Base-by-base conservation (phyloP, 2,113 vertebrate species). In the Rhinopithecus roxellana region DNA sequence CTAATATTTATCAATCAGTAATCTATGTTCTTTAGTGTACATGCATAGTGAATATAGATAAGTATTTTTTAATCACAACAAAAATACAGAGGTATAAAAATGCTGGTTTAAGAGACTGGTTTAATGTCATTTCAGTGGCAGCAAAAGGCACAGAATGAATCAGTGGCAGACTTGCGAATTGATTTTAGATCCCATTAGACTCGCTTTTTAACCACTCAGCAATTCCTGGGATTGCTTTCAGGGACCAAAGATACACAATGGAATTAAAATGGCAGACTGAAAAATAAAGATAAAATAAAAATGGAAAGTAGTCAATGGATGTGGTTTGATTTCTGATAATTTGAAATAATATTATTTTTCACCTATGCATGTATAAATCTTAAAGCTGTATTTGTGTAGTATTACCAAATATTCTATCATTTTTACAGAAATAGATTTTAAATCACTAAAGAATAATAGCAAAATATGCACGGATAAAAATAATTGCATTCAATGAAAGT, bases 281-380 rank as follows among this genome's bases (percentile, higher is more conserved):
- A 92, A 95, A 98, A 97, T 96, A 98, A 97, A 98, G 89, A 96
- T 94, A 93, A 95, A 96, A 94, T 93, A 89, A 98, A 98, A 98
- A 98, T 94, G 96, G 70, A 98, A 98, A 98, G 97, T 81, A 98
- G 95, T 78, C 50, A 97, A 86, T 96, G 18, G 5, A 55, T 78
- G 48, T 59, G 35, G 88, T 96, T 98, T 97, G 92, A 95, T 95
- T 98, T 97, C 85, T 95, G 38, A 95, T 92, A 96, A 92, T 97
- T 97, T 90, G 93, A 97, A 98, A 98, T 87, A 38, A 97, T 95
- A 97, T 79, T 38, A 95, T 89, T 98, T 98, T 78, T 90, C 97
- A 48, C 89, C 97, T 96, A 43, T 89, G 97, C 98, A 98, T 93
- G 81, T 95, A 95, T 35, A 98, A 94, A 87, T 98, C 92, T 98